A percentile compares a stretch with the other conserved stretches of the same genome.
phyloP scores from a whole-genome alignment of 1,140 invertebrate genomes.

The Condylostylus longicornis region DNA sequence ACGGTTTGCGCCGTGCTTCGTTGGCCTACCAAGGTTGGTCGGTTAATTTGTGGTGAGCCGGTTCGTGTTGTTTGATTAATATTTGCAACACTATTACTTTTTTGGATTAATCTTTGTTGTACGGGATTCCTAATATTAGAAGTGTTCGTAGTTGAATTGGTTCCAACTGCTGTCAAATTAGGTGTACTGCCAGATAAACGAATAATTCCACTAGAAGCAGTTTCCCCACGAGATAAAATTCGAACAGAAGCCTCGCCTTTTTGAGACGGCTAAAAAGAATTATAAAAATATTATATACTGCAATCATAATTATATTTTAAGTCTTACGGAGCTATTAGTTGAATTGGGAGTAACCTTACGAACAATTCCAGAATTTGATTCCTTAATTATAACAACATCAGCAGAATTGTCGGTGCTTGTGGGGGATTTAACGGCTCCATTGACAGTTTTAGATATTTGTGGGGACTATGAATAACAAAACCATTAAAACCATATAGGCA shows the following conservation, averaged over 20 bases:
- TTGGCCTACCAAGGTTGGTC: too few species aligned
- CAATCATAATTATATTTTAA: background rate
- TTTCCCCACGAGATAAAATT: slow-evolving; percentile 21
- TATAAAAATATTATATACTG: background rate
- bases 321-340: background rate
- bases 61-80: background rate
- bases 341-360: slow-evolving; percentile 12
- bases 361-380: slow-evolving; percentile 24
- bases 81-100: slow-evolving; percentile 3
- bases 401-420: slow-evolving; percentile 17
- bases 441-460: background rate
- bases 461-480: too few species aligned
- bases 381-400: slow-evolving; percentile 28
- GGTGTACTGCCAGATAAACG: slow-evolving; percentile 10
- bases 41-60: too few species aligned
- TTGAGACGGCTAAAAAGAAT: slow-evolving; percentile 14
- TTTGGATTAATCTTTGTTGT: slow-evolving; percentile 12
- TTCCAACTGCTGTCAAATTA: too few species aligned
- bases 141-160: slow-evolving; percentile 5
- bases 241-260: slow-evolving; percentile 23
- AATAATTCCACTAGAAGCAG: slow-evolving; percentile 20
- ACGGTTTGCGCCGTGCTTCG: too few species aligned
- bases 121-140: slow-evolving; percentile 1
- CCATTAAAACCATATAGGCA: background rate
- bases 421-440: slow-evolving; percentile 2